Percentiles rank a stretch among this genome's conserved stretches.
phyloP scores from a whole-genome alignment of 2,113 vertebrate species.

The Lanius collurio region DNA sequence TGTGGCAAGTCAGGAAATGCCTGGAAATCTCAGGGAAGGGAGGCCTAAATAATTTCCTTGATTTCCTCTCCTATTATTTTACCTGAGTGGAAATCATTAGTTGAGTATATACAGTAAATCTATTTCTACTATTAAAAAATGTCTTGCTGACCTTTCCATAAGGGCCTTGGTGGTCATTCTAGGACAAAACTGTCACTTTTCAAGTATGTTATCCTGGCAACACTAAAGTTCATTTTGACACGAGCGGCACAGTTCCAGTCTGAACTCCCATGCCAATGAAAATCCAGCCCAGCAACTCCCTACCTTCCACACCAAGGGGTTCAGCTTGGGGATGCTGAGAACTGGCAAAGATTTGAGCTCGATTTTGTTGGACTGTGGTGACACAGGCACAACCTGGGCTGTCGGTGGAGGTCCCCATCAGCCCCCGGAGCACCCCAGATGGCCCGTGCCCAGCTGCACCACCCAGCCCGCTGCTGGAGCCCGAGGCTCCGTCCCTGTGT shows the following conservation, averaged over 20 bases:
- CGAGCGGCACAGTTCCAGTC: not conserved
- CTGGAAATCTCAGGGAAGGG: not conserved
- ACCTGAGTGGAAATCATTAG: not conserved
- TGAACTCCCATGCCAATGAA: not conserved
- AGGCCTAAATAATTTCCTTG: not conserved
- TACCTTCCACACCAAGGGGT: not conserved
- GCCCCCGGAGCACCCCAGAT: not conserved
- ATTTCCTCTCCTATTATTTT: not conserved
- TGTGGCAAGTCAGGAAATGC: not conserved
- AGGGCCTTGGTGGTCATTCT: not conserved
- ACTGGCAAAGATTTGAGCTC: fast-evolving
- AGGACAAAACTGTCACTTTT: not conserved
- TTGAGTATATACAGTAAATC: not conserved
- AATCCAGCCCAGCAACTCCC: not conserved
- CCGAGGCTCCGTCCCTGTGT: not conserved
- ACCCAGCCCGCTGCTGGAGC: not conserved
- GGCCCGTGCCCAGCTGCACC: not conserved
- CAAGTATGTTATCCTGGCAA: not conserved
- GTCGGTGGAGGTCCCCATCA: fast-evolving
- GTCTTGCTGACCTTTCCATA: not conserved
- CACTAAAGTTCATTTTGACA: not conserved
- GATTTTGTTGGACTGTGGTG: not conserved
- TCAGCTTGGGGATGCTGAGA: not conserved
- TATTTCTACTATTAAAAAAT: not conserved
- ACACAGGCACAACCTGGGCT: not conserved